Percentiles rank a stretch among this genome's conserved stretches.
Conservation (phyloP, 2,888 invertebrate species). For the Eilema griseolum region DNA sequence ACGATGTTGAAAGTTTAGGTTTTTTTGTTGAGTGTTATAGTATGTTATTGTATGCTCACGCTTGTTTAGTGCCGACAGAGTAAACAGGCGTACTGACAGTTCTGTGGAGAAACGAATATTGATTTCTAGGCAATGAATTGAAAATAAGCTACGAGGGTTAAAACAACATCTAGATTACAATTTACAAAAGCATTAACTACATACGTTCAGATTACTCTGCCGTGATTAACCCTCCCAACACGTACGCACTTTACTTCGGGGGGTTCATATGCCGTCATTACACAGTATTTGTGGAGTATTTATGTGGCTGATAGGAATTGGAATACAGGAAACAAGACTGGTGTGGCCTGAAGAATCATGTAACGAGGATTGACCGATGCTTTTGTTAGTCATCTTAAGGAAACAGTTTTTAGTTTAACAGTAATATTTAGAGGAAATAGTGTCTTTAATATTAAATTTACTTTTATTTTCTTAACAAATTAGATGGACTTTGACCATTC, state of each 20-base stretch:
- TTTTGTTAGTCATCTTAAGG: too few species aligned
- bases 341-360: too few species aligned
- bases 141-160: too few species aligned
- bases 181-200: conserved; percentile 22
- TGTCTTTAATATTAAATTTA: not conserved
- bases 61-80: not conserved
- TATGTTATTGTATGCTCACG: not conserved
- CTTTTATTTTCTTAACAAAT: not conserved
- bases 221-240: conserved; percentile 43
- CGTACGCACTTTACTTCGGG: conserved; percentile 44
- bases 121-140: too few species aligned
- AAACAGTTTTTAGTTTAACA: too few species aligned
- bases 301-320: too few species aligned
- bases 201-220: conserved; percentile 7
- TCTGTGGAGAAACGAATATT: too few species aligned
- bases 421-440: too few species aligned
- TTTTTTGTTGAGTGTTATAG: conserved; percentile 23
- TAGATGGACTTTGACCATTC: conserved; percentile 80
- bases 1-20: conserved; percentile 44
- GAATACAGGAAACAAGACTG: too few species aligned
- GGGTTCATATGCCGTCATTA: too few species aligned
- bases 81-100: not conserved
- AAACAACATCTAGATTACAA: conserved; percentile 41
- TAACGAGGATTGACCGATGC: too few species aligned
- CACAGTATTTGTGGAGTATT: too few species aligned